A percentile compares a stretch with the other conserved stretches of the same genome.
Evolutionary conservation across 37 sponge, comb jelly and placozoan species (phyloP).

Genomic region (Eunapius fragilis): DNA sequence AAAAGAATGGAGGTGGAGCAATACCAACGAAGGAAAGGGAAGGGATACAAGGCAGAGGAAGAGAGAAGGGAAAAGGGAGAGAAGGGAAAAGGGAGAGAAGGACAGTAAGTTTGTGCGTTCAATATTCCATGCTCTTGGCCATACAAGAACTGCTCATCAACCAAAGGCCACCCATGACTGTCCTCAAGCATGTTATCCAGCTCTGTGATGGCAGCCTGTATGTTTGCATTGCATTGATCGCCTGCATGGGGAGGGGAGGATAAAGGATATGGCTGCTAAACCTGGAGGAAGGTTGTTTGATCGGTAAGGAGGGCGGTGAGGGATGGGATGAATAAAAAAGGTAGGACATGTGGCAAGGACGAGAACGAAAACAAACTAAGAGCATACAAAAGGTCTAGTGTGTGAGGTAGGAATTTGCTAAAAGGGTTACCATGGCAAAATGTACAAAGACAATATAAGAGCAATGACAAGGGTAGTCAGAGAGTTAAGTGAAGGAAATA

Average conservation of each 20-base stretch:
- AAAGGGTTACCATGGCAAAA: no score
- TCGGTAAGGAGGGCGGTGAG: neutral
- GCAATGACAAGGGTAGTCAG: neutral
- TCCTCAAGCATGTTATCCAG: neutral
- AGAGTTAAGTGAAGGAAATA: neutral
- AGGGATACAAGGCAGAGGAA: neutral
- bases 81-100: constrained; percentile 10
- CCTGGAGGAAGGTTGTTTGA: no score
- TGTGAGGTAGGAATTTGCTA: no score
- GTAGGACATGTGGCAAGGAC: neutral
- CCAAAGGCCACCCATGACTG: neutral
- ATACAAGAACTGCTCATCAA: neutral
- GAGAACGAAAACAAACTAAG: no score
- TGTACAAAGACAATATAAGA: no score
- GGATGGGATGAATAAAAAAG: neutral
- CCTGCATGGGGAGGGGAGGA: neutral
- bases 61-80: neutral
- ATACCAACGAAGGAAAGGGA: neutral
- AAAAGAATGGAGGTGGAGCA: neutral
- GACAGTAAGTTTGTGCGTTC: neutral
- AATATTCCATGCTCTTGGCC: neutral
- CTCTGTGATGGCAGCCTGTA: neutral
- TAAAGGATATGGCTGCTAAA: neutral
- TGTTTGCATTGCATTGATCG: neutral
- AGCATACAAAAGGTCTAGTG: neutral